Base-by-base conservation (phyloP, 1,140 invertebrate genomes). In the Atopsyche davidsoni region DNA sequence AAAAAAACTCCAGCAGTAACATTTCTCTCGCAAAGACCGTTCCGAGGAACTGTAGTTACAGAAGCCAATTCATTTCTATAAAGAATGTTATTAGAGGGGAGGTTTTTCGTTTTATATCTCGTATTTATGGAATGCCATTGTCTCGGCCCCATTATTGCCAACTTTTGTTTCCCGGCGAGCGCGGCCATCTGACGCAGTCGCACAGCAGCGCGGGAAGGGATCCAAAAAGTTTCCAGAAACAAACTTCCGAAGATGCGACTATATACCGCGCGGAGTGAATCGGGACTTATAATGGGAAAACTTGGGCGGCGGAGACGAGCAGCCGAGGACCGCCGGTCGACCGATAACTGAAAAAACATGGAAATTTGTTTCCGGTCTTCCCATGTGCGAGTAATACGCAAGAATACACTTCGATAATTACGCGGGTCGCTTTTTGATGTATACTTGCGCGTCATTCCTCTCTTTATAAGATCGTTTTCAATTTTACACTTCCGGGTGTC, bases 301-400 rank as follows among this genome's bases (percentile, higher is more conserved):
- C 24, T 49, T 49, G n/a, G 38, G 34, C 46, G 34, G 38, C 23
- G 42, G 34, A 49, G 46, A 49, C 46, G 24, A 49, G 24, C 46
- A 49, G 28, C 17, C 22, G 11, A 38, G 46, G 46, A 16, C 31
- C 44, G 40, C 40, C 21, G 14, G 6, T n/a, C 14, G 39, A 23
- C 36, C 46, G 46, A 22, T 49, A 49, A 49, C 23, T 49, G 46
- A 49, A 49, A 49, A 49, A 49, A 49, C 46, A 49, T 49, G 46
- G 46, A 41, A 49, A 49, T 49, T 38, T 49, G 46, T 41, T 49
- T 49, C 28, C 18, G 11, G 35, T 13, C 46, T 13, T 34, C 11
- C 14, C 16, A 34, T n/a, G n/a, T n/a, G n/a, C n/a, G n/a, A n/a
- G n/a, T n/a, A n/a, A n/a, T n/a, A n/a, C n/a, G n/a, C n/a, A n/a